A percentile compares a stretch with the other conserved stretches of the same genome.
Conservation (phyloP, 2,797 vertebrate species). For the Peromyscus eremicus region DNA sequence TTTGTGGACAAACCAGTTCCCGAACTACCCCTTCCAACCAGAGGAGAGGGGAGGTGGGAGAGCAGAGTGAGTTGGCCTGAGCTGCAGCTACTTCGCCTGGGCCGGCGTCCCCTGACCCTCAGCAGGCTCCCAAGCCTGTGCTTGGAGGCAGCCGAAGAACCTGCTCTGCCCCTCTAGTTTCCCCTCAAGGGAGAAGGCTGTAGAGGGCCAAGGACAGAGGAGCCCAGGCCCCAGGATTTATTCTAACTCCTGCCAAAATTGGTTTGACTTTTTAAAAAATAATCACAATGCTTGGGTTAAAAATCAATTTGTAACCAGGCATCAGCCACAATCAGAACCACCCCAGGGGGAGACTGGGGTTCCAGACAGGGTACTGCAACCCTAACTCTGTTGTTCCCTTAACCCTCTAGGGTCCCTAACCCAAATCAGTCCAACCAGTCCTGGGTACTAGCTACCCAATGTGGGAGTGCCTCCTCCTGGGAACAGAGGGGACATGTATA, state of each 20-base stretch:
- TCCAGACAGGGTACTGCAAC: slow-evolving; percentile 49
- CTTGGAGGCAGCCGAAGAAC: slow-evolving; percentile 60
- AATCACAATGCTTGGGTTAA: slow-evolving; percentile 83
- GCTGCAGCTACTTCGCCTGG: slow-evolving; percentile 70
- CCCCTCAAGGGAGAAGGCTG: slow-evolving; percentile 52
- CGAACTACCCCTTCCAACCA: slow-evolving; percentile 73
- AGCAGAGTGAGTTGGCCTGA: slow-evolving; percentile 73
- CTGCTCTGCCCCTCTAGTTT: slow-evolving; percentile 64
- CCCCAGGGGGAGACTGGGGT: slow-evolving; percentile 38
- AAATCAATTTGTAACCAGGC: slow-evolving; percentile 80
- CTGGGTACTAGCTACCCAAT: slow-evolving; percentile 79
- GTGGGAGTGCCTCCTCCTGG: slow-evolving; percentile 68
- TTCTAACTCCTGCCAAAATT: slow-evolving; percentile 78
- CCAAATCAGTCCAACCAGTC: slow-evolving; percentile 77
- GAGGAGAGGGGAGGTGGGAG: slow-evolving; percentile 66
- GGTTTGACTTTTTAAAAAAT: slow-evolving; percentile 81
- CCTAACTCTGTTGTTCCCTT: slow-evolving; percentile 73
- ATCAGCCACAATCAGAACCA: slow-evolving; percentile 69
- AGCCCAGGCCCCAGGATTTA: slow-evolving; percentile 74
- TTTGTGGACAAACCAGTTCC: slow-evolving; percentile 78
- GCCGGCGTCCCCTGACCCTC: slow-evolving; percentile 65
- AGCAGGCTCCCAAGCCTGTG: slow-evolving; percentile 56
- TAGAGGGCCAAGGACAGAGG: slow-evolving; percentile 64
- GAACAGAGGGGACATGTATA: slow-evolving; percentile 48
- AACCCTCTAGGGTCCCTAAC: slow-evolving; percentile 77